Evolutionary conservation across 2,113 vertebrate species (phyloP), one percentile per base, ranked within the genome.

Genomic region (Pseudorasbora parva): DNA sequence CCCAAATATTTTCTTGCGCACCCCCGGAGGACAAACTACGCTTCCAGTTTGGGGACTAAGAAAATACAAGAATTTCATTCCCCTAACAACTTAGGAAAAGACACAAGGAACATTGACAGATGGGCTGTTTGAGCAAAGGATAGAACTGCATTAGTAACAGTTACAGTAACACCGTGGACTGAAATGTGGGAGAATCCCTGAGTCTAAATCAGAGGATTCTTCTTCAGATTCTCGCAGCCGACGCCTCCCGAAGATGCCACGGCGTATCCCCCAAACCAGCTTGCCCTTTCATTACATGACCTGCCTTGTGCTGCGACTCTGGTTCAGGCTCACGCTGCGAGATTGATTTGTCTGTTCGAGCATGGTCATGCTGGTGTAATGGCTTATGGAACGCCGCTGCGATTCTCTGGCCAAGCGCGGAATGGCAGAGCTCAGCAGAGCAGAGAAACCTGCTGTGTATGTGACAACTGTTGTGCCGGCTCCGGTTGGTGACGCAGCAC

Each of bases 401-500:
- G 74, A 71, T 86, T 81, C 83, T 83, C 60, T 85, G 83, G 71
- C 85, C 85, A 81, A 47, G 71, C 15, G 19, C 21, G 8, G 83
- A 78, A 64, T 71, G 51, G 78, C 74, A 59, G 76, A 83, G 82
- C 74, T 80, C 59, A 41, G 71, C 79, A 81, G 75, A 79, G 62
- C 82, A 69, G 37, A 69, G 79, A 54, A 78, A 72, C 85, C 83
- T 86, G 85, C 79, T 86, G 79, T 84, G 85, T 78, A 54, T 57
- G 66, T 82, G 79, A 84, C 87, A 88, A 85, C 82, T 84, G 85
- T 78, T 78, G 74, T 75, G 49, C 37, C 21, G 82, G 75, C 85
- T 87, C 75, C 77, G 62, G 60, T 68, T 86, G 84, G 79, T 88
- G 89, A 88, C 89, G 88, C 88, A 88, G 82, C 66, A 57, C 51